These are phyloP conservation scores for Pomacea canaliculata DNA, from an alignment of 2,888 invertebrate species.

Conservation along the genomic window DNA sequence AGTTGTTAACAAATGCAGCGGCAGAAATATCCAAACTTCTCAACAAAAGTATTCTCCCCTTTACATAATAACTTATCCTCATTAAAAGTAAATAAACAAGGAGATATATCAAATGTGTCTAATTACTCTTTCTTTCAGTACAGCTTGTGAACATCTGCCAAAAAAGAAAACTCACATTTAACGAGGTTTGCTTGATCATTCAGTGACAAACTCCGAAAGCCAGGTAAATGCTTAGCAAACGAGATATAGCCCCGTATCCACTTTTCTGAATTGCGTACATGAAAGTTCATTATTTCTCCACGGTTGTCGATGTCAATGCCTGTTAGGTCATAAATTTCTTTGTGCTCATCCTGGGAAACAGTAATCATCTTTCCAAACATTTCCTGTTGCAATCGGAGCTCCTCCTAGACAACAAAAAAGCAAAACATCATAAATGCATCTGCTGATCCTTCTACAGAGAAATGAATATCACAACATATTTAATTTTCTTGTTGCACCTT, in stretches of 20 bases:
- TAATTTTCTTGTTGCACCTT: too few species aligned
- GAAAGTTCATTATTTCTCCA: slow-evolving; percentile 48
- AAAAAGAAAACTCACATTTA: slow-evolving; percentile 51
- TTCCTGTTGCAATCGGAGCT: slow-evolving; percentile 46
- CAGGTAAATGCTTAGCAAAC: slow-evolving; percentile 65
- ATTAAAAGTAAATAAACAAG: too few species aligned
- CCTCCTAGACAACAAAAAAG: slow-evolving; percentile 43
- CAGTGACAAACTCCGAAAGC: slow-evolving; percentile 57
- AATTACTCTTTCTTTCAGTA: too few species aligned
- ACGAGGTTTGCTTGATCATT: slow-evolving; percentile 62
- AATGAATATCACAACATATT: not conserved
- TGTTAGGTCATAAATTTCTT: slow-evolving; percentile 58
- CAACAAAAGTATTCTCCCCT: too few species aligned
- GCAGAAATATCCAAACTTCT: too few species aligned
- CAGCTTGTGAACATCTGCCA: too few species aligned
- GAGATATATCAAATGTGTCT: too few species aligned
- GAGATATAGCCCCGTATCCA: slow-evolving; percentile 58
- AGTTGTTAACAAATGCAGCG: too few species aligned
- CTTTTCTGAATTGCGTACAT: slow-evolving; percentile 56
- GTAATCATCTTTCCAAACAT: slow-evolving; percentile 60
- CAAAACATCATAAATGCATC: too few species aligned
- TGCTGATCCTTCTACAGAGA: too few species aligned
- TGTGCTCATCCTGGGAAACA: slow-evolving; percentile 57
- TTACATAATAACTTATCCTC: too few species aligned
- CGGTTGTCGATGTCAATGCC: slow-evolving; percentile 65